Percentiles rank a stretch among this genome's conserved stretches.
phyloP scores from a whole-genome alignment of 2,113 vertebrate genomes.

The Chaetops frenatus region DNA sequence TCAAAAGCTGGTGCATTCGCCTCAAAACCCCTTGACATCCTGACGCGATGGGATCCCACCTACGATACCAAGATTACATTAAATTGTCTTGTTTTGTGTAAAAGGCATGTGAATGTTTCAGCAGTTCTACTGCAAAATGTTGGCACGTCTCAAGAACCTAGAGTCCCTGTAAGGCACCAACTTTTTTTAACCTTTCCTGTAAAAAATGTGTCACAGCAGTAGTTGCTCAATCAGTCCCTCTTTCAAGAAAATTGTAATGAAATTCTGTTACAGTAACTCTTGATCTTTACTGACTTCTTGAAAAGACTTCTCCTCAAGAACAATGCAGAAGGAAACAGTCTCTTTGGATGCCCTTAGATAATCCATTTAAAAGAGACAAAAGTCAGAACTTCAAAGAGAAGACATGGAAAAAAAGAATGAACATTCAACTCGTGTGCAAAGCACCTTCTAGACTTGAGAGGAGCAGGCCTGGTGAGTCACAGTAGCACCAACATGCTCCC shows the following conservation, averaged over 20 bases:
- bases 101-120: not conserved
- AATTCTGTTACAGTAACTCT: not conserved
- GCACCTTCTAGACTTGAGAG: not conserved
- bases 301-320: not conserved
- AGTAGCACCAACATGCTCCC: not conserved
- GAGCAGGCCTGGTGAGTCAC: not conserved
- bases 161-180: not conserved
- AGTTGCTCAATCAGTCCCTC: not conserved
- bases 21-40: conserved; percentile 96
- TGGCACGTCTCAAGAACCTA: not conserved
- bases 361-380: not conserved
- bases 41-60: conserved; percentile 98
- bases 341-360: not conserved
- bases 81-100: not conserved
- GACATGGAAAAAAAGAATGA: not conserved
- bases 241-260: not conserved
- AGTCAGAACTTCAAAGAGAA: not conserved
- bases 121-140: not conserved
- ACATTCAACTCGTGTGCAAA: not conserved
- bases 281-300: not conserved
- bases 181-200: not conserved
- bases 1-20: conserved; percentile 97
- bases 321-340: not conserved
- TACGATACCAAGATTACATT: conserved; percentile 37
- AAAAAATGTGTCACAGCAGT: not conserved